Conservation (phyloP, 2,797 vertebrate genomes). For the Crenuchus spilurus region DNA sequence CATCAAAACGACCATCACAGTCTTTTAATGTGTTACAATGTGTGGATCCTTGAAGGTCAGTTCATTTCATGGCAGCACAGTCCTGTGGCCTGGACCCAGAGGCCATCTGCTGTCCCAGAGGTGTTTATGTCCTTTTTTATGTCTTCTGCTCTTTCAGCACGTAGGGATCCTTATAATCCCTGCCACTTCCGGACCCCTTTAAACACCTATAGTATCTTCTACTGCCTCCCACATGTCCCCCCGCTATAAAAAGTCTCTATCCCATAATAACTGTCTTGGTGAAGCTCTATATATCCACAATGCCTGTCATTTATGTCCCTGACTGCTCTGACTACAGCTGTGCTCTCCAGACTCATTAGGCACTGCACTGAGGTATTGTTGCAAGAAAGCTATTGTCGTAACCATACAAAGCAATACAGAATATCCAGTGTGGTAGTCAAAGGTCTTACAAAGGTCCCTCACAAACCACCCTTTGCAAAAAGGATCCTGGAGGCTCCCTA, state of each 20-base stretch:
- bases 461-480: too few relatives aligned
- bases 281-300: conserved; percentile 3
- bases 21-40: background rate
- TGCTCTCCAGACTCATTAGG: background rate
- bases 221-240: conserved; percentile 20
- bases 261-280: background rate
- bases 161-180: conserved; percentile 22
- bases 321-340: conserved; percentile 22
- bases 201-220: background rate
- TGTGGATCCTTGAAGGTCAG: background rate
- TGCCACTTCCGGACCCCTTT: background rate
- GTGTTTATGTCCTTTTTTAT: conserved; percentile 38
- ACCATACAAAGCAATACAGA: too few relatives aligned
- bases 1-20: too few relatives aligned
- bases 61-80: background rate
- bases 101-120: conserved; percentile 33
- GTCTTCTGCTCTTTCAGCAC: conserved; percentile 10
- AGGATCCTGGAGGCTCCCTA: too few relatives aligned
- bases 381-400: background rate
- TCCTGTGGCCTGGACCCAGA: background rate
- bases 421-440: too few relatives aligned
- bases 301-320: conserved; percentile 28
- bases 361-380: too few relatives aligned
- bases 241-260: conserved; percentile 13
- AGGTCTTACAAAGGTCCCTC: too few relatives aligned